These are phyloP conservation scores for Perizoma affinitatum DNA, from an alignment of 2,888 invertebrate species.

Conservation along the genomic window DNA sequence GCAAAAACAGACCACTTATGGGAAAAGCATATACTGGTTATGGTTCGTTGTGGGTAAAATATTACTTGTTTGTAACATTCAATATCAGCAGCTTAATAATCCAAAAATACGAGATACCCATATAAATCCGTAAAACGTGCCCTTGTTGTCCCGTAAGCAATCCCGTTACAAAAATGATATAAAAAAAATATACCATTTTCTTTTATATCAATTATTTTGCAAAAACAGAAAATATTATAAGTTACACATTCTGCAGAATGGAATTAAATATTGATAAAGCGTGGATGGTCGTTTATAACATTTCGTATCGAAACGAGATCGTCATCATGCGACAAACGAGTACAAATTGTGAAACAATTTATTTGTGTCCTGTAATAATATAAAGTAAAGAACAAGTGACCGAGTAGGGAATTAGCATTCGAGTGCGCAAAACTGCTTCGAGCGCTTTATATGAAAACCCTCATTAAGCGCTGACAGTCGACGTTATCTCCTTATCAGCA, in stretches of 20 bases:
- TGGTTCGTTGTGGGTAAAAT: too few species aligned
- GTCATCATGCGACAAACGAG: conserved; percentile 65
- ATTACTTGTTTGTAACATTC: too few species aligned
- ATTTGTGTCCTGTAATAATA: conserved; percentile 59
- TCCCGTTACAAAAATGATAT: not conserved
- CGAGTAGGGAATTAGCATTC: conserved; percentile 63
- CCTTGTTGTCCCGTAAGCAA: too few species aligned
- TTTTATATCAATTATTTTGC: not conserved
- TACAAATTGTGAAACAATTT: conserved; percentile 73
- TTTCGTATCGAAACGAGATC: conserved; percentile 56
- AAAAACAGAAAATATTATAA: conserved; percentile 1
- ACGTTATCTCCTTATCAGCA: conserved; percentile 74
- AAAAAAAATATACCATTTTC: too few species aligned
- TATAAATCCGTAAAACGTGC: too few species aligned
- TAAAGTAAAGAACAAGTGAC: conserved; percentile 54
- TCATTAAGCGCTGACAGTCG: conserved; percentile 67
- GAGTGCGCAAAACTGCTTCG: conserved; percentile 47
- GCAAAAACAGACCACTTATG: too few species aligned
- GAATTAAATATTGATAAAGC: too few species aligned
- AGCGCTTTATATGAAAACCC: conserved; percentile 50
- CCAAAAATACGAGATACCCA: too few species aligned
- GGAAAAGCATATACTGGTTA: too few species aligned
- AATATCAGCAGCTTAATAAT: too few species aligned
- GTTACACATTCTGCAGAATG: too few species aligned
- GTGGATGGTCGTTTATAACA: conserved; percentile 38